Base-by-base conservation (phyloP, 1,140 invertebrate species). In the Drosophila subobscura region DNA sequence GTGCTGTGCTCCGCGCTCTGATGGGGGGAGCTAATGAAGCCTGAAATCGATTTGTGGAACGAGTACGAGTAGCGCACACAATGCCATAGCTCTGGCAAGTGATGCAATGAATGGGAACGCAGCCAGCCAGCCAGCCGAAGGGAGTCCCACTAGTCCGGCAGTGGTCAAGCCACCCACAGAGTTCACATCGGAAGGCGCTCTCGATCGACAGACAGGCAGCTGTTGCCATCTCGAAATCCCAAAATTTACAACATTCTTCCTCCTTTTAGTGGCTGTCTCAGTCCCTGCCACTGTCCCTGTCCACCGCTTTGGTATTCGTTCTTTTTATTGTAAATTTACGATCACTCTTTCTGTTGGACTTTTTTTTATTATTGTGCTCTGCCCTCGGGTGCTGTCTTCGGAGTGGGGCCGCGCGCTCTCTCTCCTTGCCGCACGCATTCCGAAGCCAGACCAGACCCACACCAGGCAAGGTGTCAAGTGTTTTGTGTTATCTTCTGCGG, bases 151-250 rank as follows among this genome's bases (percentile, higher is more conserved):
- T 41, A 12, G 22, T 16, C 41, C 67, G 25, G 58, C 16, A 45
- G 8, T 37, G 37, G 40, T 14, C 4, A 20, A 59, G 33, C 61
- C 75, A 84, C 76, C 72, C 80, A 76, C 63, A 64, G 10, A 23
- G n/a, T 23, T 6, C 7, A 20, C 12, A 47, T n/a, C 25, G 51
- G 37, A 40, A 49, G 25, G 23, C 50, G 10, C 47, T 40, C 33
- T 40, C 33, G 37, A 49, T 56, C 46, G 53, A 70, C 29, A 57
- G 54, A 20, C 81, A 57, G 54, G 20, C 81, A 86, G 81, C 81
- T 85, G 81, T 86, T 86, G 77, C 77, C 81, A 86, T 65, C 77
- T 77, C 65, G 5, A 72, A 86, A 86, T 86, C 83, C 81, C 76
- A 45, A 47, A 86, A 86, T 86, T 86, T 86, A 86, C 81, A 78